Evolutionary conservation across 2,113 vertebrate species (phyloP).

Genomic region (Capreolus pygargus): DNA sequence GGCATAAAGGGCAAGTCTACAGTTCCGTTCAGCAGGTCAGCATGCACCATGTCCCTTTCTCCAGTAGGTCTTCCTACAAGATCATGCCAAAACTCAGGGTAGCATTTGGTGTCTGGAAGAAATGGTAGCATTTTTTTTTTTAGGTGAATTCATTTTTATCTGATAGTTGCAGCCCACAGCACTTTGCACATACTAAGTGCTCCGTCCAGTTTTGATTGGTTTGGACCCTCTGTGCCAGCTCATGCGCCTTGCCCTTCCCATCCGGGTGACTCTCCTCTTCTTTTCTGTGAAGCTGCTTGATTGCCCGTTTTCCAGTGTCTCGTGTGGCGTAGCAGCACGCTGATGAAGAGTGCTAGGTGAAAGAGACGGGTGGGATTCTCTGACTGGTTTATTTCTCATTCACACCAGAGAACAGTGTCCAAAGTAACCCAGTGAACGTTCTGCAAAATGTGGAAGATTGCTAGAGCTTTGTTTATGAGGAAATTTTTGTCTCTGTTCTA

Average conservation of each 20-base stretch:
- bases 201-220: background rate
- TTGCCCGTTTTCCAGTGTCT: background rate
- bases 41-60: background rate
- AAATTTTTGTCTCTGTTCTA: background rate
- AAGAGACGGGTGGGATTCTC: background rate
- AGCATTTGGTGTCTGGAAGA: background rate
- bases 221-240: background rate
- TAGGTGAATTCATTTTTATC: background rate
- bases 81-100: background rate
- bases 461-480: background rate
- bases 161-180: background rate
- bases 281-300: background rate
- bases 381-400: background rate
- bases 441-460: background rate
- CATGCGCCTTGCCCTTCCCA: background rate
- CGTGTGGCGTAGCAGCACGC: background rate
- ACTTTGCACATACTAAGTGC: background rate
- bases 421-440: background rate
- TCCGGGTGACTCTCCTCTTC: background rate
- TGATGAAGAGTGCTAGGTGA: background rate
- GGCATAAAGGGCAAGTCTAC: background rate
- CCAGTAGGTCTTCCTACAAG: background rate
- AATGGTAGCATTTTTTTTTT: background rate
- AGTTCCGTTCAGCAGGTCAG: background rate
- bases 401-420: background rate